Conservation (phyloP, 2,113 vertebrate genomes). For the Calyptommatus sinebrachiatus region DNA sequence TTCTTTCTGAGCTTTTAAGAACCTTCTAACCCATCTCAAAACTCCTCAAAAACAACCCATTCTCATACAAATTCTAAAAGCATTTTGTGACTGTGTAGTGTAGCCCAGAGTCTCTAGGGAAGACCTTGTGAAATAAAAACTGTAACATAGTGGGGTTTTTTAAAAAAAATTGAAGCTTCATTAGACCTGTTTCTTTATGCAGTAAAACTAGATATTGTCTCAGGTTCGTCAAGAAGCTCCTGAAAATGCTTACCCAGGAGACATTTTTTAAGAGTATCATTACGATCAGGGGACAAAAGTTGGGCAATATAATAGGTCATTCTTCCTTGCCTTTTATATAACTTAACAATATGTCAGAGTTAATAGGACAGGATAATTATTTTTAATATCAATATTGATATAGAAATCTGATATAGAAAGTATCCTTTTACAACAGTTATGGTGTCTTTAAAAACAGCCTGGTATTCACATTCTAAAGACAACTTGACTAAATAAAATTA, state of each 20-base stretch:
- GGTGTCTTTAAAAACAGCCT: background rate
- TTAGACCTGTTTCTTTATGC: background rate
- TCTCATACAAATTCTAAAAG: too few species aligned
- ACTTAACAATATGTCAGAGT: background rate
- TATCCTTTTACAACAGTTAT: background rate
- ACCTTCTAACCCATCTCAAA: too few species aligned
- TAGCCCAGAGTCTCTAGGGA: background rate
- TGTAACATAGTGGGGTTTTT: too few species aligned
- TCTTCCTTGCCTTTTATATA: background rate
- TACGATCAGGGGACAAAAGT: background rate
- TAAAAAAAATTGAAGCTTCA: too few species aligned
- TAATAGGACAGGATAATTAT: background rate
- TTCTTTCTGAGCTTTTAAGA: too few species aligned
- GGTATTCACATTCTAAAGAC: background rate
- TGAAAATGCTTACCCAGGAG: conserved; percentile 7
- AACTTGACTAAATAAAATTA: conserved; percentile 21
- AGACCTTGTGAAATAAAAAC: background rate
- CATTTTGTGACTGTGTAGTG: background rate
- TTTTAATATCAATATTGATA: background rate
- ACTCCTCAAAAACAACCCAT: too few species aligned
- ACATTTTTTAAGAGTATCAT: background rate
- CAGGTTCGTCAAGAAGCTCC: background rate
- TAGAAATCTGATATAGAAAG: background rate
- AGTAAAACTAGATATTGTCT: background rate
- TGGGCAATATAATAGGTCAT: conserved; percentile 3